Percentiles rank a stretch among this genome's conserved stretches.
These are phyloP conservation scores for Australoheros facetus DNA, from an alignment of 2,797 vertebrate species.

Conservation along the genomic window DNA sequence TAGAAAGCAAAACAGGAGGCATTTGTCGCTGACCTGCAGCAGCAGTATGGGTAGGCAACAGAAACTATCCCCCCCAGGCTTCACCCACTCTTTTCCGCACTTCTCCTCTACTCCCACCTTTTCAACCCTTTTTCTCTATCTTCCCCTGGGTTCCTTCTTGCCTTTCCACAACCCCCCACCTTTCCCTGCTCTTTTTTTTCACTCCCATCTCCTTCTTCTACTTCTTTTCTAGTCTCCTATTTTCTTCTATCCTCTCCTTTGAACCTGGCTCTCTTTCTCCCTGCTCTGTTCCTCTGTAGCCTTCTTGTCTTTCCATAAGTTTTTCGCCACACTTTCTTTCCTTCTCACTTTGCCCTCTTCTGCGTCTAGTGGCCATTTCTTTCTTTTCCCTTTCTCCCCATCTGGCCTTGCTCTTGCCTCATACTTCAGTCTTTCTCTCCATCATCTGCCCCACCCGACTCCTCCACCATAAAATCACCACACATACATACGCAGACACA, in stretches of 20 bases:
- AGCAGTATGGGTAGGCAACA: conserved; percentile 57
- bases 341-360: conserved; percentile 26
- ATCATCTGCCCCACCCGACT: conserved; percentile 11
- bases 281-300: conserved; percentile 8
- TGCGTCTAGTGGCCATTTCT: conserved; percentile 43
- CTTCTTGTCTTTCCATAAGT: conserved; percentile 43
- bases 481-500: neutral
- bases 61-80: conserved; percentile 68
- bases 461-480: conserved; percentile 23
- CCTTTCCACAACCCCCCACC: conserved; percentile 44
- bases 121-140: conserved; percentile 66
- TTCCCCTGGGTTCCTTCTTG: conserved; percentile 65
- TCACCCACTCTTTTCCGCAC: conserved; percentile 70
- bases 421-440: conserved; percentile 29
- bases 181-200: conserved; percentile 14
- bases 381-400: conserved; percentile 30
- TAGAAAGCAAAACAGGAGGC: conserved; percentile 70
- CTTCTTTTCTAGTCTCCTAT: conserved; percentile 24
- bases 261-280: conserved; percentile 6
- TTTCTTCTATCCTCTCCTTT: conserved; percentile 1
- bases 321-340: conserved; percentile 35
- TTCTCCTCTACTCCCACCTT: conserved; percentile 74
- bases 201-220: conserved; percentile 14
- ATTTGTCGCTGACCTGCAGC: conserved; percentile 69
- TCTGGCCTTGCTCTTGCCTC: conserved; percentile 39